Conservation (phyloP, 2,113 vertebrate genomes). For the Lepidothrix coronata region DNA sequence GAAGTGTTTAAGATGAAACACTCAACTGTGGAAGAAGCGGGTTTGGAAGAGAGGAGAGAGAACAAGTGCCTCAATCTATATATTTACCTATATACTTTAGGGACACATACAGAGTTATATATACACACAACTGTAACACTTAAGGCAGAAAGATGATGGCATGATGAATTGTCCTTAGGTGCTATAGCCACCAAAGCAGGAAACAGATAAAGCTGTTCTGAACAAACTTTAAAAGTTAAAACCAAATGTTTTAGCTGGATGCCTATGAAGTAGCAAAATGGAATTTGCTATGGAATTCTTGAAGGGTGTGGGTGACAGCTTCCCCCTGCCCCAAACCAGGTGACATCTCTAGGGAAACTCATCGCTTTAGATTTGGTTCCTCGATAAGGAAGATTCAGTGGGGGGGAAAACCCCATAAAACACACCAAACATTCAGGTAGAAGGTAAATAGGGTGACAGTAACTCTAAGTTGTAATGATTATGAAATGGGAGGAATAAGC, state of each 20-base stretch:
- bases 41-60: not conserved
- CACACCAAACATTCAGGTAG: not conserved
- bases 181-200: not conserved
- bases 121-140: not conserved
- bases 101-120: not conserved
- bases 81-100: not conserved
- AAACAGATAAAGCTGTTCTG: not conserved
- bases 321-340: not conserved
- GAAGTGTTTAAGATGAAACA: not conserved
- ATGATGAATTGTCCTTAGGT: not conserved
- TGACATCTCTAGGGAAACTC: not conserved
- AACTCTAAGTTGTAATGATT: not conserved
- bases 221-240: not conserved
- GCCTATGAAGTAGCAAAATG: not conserved
- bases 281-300: fast-evolving
- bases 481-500: not conserved
- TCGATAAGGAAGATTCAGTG: not conserved
- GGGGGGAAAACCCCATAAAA: not conserved
- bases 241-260: not conserved
- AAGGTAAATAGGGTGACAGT: not conserved
- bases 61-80: not conserved
- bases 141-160: not conserved
- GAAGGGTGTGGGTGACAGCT: not conserved
- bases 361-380: not conserved
- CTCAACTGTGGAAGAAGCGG: not conserved